Base-by-base conservation (phyloP, 2,113 vertebrate genomes). In the Mola mola region DNA sequence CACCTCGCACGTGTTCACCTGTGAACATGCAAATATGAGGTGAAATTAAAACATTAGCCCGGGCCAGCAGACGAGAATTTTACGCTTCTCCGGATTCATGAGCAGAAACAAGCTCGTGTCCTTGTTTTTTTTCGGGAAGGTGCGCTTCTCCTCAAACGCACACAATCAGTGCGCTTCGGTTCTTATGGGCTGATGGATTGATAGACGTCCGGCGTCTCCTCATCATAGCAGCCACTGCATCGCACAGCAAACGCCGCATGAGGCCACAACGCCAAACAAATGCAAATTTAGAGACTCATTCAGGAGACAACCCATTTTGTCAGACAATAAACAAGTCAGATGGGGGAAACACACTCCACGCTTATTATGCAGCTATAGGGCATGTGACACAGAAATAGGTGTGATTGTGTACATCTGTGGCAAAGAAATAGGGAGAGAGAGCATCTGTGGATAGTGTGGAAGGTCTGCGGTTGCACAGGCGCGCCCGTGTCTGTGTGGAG, bases 391-490 rank as follows among this genome's bases (percentile, higher is more conserved):
- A 86, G 76, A 74, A 82, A 82, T 78, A 86, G 86, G 87, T 87
- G 88, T 85, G 87, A 90, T 75, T 50, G 69, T 64, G 75, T 86
- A 86, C 88, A 86, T 90, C 87, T 90, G 88, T 86, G 84, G 59
- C 56, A 40, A 17, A 38, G 60, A 72, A 69, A 72, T 26, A 60
- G 61, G 48, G 58, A 60, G 42, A 51, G 62, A 69, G 79, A 46
- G 77, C 83, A 80, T 86, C 87, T 85, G 88, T 85, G 88, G 88
- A 81, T 78, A 87, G 85, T n/a, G n/a, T n/a, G 79, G 75, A 75
- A 74, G 81, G 75, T 82, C 68, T 83, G 75, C 77, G 67, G 62
- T 66, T 31, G 64, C 78, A 71, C 82, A 82, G 83, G 81, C 82
- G 79, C 73, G 15, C 24, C 43, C 17, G 31, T 75, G 66, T 74